Percentiles rank a stretch among this genome's conserved stretches.
phyloP scores from a whole-genome alignment of 1,140 invertebrate genomes.

The Drosophila triauraria region DNA sequence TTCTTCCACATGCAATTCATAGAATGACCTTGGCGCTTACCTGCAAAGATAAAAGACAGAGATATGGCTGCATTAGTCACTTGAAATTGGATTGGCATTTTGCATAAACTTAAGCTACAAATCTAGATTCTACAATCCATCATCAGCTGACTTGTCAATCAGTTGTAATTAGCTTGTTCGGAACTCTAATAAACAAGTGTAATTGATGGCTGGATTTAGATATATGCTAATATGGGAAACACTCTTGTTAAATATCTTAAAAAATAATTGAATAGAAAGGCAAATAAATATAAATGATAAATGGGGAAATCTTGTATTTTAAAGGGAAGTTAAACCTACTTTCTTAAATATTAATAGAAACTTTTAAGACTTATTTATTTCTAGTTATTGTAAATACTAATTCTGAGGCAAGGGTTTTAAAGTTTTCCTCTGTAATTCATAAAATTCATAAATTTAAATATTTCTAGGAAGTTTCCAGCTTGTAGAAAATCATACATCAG shows the following conservation, averaged over 20 bases:
- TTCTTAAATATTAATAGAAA: no score
- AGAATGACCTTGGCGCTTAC: slow-evolving; percentile 62
- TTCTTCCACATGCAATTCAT: slow-evolving; percentile 35
- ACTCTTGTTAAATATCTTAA: background rate
- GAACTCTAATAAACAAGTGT: background rate
- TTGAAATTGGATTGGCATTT: slow-evolving; percentile 34
- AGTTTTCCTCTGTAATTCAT: no score
- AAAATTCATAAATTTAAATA: background rate
- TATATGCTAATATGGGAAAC: no score
- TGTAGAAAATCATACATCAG: background rate
- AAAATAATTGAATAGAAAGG: background rate
- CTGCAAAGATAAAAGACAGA: slow-evolving; percentile 57
- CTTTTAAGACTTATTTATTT: no score
- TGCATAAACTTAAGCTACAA: slow-evolving; percentile 30
- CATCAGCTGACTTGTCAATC: slow-evolving; percentile 33
- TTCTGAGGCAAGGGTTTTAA: no score
- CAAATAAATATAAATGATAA: background rate
- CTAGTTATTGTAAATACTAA: no score
- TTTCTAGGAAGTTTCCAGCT: background rate
- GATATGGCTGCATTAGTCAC: slow-evolving; percentile 37
- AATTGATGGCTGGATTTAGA: background rate
- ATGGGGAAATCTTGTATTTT: no score
- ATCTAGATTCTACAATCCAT: slow-evolving; percentile 19
- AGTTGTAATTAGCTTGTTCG: slow-evolving; percentile 20
- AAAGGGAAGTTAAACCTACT: no score